These are phyloP conservation scores for Bambusicola thoracicus DNA, from an alignment of 2,113 vertebrate genomes.

Conservation along the genomic window DNA sequence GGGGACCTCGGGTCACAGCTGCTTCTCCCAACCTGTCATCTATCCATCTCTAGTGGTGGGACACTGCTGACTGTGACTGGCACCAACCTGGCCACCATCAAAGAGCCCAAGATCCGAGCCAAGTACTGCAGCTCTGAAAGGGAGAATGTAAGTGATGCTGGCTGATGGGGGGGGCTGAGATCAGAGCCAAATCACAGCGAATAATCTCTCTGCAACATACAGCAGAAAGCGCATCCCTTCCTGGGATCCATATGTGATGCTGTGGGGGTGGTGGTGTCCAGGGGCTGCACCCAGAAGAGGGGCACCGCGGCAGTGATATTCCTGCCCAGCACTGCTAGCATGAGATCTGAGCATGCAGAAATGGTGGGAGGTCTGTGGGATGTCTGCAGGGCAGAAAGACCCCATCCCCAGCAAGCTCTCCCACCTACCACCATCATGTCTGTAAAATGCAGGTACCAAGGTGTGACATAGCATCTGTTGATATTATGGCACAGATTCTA, in stretches of 20 bases:
- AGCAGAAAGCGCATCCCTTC: background rate
- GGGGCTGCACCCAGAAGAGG: background rate
- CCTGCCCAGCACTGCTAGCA: background rate
- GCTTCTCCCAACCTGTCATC: background rate
- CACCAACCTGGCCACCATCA: slow-evolving; percentile 93
- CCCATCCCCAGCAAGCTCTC: background rate
- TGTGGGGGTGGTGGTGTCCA: background rate
- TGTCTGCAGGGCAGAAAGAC: background rate
- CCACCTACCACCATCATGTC: background rate
- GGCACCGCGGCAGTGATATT: rapidly evolving
- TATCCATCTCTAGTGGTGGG: slow-evolving; percentile 83
- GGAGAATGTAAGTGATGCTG: slow-evolving; percentile 86
- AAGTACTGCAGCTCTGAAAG: slow-evolving; percentile 88
- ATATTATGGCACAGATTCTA: background rate
- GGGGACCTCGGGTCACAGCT: background rate
- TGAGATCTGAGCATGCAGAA: background rate
- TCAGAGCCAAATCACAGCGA: background rate
- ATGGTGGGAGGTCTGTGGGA: background rate
- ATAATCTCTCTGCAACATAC: rapidly evolving
- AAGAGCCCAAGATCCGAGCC: slow-evolving; percentile 94
- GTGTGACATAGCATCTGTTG: background rate
- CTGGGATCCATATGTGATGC: background rate
- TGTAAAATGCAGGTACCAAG: background rate
- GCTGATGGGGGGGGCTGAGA: background rate
- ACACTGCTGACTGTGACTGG: slow-evolving; percentile 91